Percentiles rank a stretch among this genome's conserved stretches.
These are phyloP conservation scores for Sinentomon sp. DNA, from an alignment of 2,888 invertebrate species.

Conservation along the genomic window DNA sequence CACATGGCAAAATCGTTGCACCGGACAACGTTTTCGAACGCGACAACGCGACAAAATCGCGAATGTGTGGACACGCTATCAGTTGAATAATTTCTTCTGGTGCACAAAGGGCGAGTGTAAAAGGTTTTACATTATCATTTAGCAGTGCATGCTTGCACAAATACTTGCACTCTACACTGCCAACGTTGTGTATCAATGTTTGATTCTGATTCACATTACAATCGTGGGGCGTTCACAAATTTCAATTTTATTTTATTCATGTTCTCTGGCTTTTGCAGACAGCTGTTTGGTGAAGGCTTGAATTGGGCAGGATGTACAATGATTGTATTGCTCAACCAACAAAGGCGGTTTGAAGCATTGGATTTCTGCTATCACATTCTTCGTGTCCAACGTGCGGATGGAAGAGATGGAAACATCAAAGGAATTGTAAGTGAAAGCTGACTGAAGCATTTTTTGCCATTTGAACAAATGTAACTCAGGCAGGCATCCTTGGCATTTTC, in stretches of 20 bases:
- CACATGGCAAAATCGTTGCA: too few species aligned
- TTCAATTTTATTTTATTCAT: too few species aligned
- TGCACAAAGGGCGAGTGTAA: too few species aligned
- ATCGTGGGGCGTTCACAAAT: too few species aligned
- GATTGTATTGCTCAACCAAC: slow-evolving; percentile 79
- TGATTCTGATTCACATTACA: background rate
- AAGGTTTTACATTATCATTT: too few species aligned
- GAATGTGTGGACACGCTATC: too few species aligned
- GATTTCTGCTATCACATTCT: slow-evolving; percentile 97
- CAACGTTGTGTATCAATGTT: background rate
- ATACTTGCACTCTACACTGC: too few species aligned
- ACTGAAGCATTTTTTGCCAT: too few species aligned
- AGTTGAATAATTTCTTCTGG: too few species aligned
- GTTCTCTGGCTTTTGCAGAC: slow-evolving; percentile 27
- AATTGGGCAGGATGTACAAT: slow-evolving; percentile 98
- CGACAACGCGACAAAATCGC: too few species aligned
- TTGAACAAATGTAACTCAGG: background rate
- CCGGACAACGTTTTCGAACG: too few species aligned
- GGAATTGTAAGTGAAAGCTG: slow-evolving; percentile 68
- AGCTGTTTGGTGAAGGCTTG: slow-evolving; percentile 89
- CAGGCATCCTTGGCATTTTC: background rate
- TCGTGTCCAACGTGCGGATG: slow-evolving; percentile 78
- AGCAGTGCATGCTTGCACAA: too few species aligned
- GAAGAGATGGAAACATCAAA: slow-evolving; percentile 78
- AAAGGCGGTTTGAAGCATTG: slow-evolving; percentile 79